Base-by-base conservation (phyloP, 2,113 vertebrate species). In the Oreochromis niloticus region DNA sequence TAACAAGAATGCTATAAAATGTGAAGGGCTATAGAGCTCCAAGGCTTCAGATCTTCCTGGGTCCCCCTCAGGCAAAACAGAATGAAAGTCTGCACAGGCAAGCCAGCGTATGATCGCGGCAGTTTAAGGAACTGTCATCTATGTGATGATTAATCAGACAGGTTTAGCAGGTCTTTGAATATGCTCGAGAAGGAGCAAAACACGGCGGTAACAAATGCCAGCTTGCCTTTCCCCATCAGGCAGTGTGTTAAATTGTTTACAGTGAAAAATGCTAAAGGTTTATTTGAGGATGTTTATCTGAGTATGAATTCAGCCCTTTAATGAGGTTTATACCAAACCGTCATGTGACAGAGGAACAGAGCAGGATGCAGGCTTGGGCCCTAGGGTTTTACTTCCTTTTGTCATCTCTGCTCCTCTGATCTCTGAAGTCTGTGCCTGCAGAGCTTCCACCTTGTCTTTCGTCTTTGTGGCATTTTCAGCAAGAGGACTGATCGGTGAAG, bases 61-160 rank as follows among this genome's bases (percentile, higher is more conserved):
- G 48, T 84, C 46, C 86, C 86, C 95, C 90, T 92, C 86, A 86
- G 90, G 94, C 92, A 75, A 85, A 85, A 85, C 39, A 66, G 85
- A 85, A 89, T 84, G 83, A 86, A 83, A 86, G 81, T 80, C 85
- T 81, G 41, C 81, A 43, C 36, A 88, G 52, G 85, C 59, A 59
- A 92, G 83, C 73, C 85, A 80, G 81, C 46, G 12, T 81, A 48
- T 94, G 88, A 95, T 93, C 89, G 85, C 52, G 2, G 39, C 50
- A 85, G 92, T 94, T 93, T 83, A 87, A 88, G 83, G 81, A 91
- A 54, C 84, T 71, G 24, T 61, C 81, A 48, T 85, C 41, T 83
- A 80, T 92, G 19, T 84, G 80, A 90, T 93, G 88, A 90, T 91
- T 90, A 91, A 88, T 89, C 79, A 86, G 80, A 84, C 63, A 82